Base-by-base conservation (phyloP, 1,140 invertebrate species). In the Rhagoletis pomonella region DNA sequence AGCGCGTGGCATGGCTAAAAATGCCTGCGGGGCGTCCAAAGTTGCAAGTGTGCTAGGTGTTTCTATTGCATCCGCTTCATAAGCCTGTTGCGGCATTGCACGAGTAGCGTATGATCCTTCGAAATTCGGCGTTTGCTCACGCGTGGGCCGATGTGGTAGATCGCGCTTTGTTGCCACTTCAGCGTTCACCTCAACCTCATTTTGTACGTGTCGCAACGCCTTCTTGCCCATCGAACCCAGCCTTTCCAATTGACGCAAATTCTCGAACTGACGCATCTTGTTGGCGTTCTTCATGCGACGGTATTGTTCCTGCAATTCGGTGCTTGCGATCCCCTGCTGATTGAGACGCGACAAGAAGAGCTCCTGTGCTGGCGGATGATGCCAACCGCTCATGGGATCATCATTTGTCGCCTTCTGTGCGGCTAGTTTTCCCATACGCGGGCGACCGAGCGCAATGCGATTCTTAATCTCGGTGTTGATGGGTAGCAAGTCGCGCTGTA, bases 401-500 rank as follows among this genome's bases (percentile, higher is more conserved):
- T 19, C 9, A 42, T 44, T 58, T 42, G 14, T 59, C 5, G 17
- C 64, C 50, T 87, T 86, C 55, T 86, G 44, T 17, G 12, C 0
- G 9, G 62, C 4, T 44, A n/a, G 1, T 85, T 81, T 9, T 1
- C 12, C 86, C 47, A 50, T 2, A 55, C 47, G 60, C 39, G 55
- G 2, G 5, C 85, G 50, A 12, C 73, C 65, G 1, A 88, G n/a
- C 1, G 85, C 42, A 19, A 88, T 81, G 5, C 86, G 86, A 17
- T 84, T 47, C 7, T 81, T 47, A 0, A 77, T n/a, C 0, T 17
- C 14, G 5, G 17, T 50, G 50, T 88, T 60, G 58, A 88, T 65
- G 14, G 62, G 17, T 86, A 88, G 87, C 10, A 88, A 19, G 14
- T 88, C 88, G 7, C 65, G 58, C 64, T 88, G 88, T 81, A 88